Evolutionary conservation across 2,888 invertebrate genomes (phyloP), one percentile per base, ranked within the genome.

Genomic region (Drosophila aldrichi): DNA sequence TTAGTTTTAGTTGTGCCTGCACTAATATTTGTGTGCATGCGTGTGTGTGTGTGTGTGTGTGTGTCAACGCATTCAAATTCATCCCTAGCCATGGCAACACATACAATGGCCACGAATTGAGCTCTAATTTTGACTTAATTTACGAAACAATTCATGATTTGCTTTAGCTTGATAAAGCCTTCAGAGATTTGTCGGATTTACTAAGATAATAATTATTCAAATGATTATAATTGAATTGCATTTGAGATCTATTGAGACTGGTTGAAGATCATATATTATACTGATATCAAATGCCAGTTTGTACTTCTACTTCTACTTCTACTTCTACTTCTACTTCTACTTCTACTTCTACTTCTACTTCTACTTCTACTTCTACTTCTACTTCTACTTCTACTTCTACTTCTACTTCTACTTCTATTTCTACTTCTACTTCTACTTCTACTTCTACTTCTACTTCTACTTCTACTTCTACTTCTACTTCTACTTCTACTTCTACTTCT

Each of bases 21-120:
- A 10, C 5, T 10, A 20, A 7, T 38, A 40, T 16, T 8, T 52
- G 2, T n/a, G 20, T 16, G 22, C 41, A 9, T 44, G 38, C 14
- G 41, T 46, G 36, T 43, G 32, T 52, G 38, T n/a, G 22, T 52
- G 34, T 25, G 36, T 16, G 38, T 36, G 4, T 49, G n/a, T 46
- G 10, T 29, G 29, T 38, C 20, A 56, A 12, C 20, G 29, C 58
- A 34, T 40, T 58, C 36, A 32, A 44, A 54, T 43, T 32, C 56
- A 56, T 3, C 59, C 25, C 49, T 34, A 20, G 3, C 43, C 29
- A 40, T 29, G 38, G 29, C 38, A 48, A 32, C 57, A 9, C 34
- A 56, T 4, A 56, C 58, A 58, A 65, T 41, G 5, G 36, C 25
- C 34, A 54, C 46, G 25, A 20, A 54, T 48, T 63, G 44, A 29